Evolutionary conservation across 2,888 invertebrate genomes (phyloP), one percentile per base, ranked within the genome.

Genomic region (Thalpophila matura): DNA sequence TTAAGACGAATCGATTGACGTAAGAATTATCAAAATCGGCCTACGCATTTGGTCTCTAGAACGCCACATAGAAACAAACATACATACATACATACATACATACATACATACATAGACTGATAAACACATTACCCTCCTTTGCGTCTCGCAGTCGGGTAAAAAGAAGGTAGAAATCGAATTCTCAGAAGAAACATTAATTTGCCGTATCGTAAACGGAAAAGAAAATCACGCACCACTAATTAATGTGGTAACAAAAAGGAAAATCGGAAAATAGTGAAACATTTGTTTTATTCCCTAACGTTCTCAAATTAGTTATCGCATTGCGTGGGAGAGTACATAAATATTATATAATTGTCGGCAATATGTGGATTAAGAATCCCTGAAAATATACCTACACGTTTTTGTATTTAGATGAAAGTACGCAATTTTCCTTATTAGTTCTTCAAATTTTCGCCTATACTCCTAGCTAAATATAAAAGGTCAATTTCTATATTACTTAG

Each of bases 211-310:
- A 31, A 57, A 59, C 37, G 56, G 45, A 42, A 68, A 46, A 50
- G 46, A 50, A 58, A 63, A 72, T 58, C 72, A 50, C 61, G 40
- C 22, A n/a, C 61, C 2, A 1, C 54, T 71, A 71, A 72, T 67
- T 46, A 72, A 43, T 51, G 46, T 29, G 29, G 27, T n/a, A 55
- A 33, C 38, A 58, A 31, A 64, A 63, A 64, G 10, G 6, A n/a
- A 33, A 16, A 57, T 27, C 47, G n/a, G 29, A 31, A 49, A 45
- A 64, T 46, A 58, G 53, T 64, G 31, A 47, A 37, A 51, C 22
- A 37, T 68, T 68, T 68, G 47, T 57, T 63, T 56, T 47, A 47
- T 63, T 40, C 31, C 29, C 27, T 63, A 68, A 68, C 31, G 46
- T 57, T 42, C n/a, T n/a, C 24, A 14, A 29, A 42, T 43, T 12